Percentiles rank a stretch among this genome's conserved stretches.
Conservation (phyloP, 1,140 invertebrate species). For the Sarcophaga bullata region DNA sequence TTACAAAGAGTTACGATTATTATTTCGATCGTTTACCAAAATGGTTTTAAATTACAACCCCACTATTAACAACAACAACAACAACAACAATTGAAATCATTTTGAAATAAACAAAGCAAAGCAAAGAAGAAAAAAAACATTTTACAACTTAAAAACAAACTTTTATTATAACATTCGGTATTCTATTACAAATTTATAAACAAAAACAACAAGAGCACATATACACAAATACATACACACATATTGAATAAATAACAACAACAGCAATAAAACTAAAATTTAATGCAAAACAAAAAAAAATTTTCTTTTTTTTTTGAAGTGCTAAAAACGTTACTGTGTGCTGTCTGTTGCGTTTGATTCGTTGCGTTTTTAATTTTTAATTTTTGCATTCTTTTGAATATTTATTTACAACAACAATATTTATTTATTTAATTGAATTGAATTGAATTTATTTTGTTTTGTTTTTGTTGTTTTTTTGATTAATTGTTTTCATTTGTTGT, state of each 20-base stretch:
- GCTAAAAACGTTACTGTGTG: background rate
- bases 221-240: no score
- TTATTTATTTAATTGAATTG: background rate
- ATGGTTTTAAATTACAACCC: constrained; percentile 1
- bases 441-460: no score
- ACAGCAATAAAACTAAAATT: background rate
- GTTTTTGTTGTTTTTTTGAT: no score
- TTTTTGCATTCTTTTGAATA: constrained; percentile 11
- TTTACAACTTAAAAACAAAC: background rate
- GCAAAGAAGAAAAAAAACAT: no score
- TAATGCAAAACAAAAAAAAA: background rate
- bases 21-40: constrained; percentile 20
- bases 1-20: constrained; percentile 11
- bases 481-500: no score
- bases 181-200: constrained; percentile 2
- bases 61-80: no score
- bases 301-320: background rate
- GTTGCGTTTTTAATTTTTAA: background rate
- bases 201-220: background rate
- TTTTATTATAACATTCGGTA: background rate
- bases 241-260: background rate
- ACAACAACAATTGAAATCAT: no score
- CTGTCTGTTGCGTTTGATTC: background rate
- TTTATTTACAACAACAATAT: background rate
- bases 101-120: no score